These are phyloP conservation scores for Campylorhamphus procurvoides DNA, from an alignment of 2,113 vertebrate species.

Conservation along the genomic window DNA sequence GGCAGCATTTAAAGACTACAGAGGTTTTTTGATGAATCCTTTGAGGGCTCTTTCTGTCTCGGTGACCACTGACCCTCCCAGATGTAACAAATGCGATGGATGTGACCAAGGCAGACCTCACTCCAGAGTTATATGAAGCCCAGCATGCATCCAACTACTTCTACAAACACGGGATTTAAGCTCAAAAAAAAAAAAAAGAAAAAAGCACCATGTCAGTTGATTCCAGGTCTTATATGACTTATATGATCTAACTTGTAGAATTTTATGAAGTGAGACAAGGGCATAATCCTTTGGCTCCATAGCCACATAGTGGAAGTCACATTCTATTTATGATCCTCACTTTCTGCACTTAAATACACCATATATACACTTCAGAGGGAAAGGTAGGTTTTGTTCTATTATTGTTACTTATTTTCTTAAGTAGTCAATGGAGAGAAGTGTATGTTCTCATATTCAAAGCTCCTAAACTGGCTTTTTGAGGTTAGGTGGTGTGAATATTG, in stretches of 20 bases:
- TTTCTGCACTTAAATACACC: neutral
- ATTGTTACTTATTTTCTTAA: neutral
- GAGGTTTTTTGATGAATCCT: neutral
- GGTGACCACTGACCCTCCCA: neutral
- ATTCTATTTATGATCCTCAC: neutral
- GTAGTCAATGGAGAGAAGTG: neutral
- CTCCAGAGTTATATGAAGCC: neutral
- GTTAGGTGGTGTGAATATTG: neutral
- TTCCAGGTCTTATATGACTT: neutral
- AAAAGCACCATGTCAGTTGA: fast-evolving
- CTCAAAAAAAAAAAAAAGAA: neutral
- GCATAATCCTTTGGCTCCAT: neutral
- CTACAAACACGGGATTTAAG: neutral
- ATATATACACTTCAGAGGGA: neutral
- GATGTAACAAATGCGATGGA: neutral
- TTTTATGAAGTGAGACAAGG: neutral
- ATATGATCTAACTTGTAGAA: neutral
- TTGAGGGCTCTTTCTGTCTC: neutral
- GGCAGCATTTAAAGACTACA: neutral
- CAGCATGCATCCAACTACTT: neutral
- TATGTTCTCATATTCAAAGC: neutral
- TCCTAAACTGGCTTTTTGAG: neutral
- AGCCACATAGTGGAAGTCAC: neutral
- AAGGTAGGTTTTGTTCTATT: neutral
- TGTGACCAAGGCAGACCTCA: neutral